A percentile compares a stretch with the other conserved stretches of the same genome.
phyloP scores from a whole-genome alignment of 2,797 vertebrate genomes.

The Thunnus albacares region DNA sequence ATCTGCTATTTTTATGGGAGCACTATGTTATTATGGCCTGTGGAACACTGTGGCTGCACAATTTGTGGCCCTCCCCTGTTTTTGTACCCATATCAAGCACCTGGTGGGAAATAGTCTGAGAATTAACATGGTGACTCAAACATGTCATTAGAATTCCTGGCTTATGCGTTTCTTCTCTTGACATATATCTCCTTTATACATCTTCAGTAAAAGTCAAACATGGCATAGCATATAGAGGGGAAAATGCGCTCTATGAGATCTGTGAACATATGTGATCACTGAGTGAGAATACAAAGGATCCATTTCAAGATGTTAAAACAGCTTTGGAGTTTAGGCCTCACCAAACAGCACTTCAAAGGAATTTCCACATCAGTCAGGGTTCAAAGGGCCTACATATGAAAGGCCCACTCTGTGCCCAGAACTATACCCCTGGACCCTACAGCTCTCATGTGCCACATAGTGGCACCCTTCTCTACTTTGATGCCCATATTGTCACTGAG shows the following conservation, averaged over 20 bases:
- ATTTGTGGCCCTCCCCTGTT: constrained; percentile 59
- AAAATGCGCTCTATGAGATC: constrained; percentile 10
- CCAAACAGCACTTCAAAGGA: constrained; percentile 65
- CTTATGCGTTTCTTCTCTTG: constrained; percentile 26
- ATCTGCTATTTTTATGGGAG: constrained; percentile 70
- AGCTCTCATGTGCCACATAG: constrained; percentile 67
- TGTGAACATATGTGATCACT: constrained; percentile 37
- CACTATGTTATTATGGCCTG: constrained; percentile 73
- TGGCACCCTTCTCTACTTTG: constrained; percentile 70
- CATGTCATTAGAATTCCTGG: constrained; percentile 70
- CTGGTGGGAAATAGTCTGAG: constrained; percentile 72
- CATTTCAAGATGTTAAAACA: constrained; percentile 64
- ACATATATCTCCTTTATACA: constrained; percentile 8
- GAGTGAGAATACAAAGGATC: constrained; percentile 58
- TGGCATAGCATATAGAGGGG: constrained; percentile 1
- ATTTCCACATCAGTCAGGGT: constrained; percentile 62
- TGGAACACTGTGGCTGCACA: constrained; percentile 54
- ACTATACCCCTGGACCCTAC: constrained; percentile 61
- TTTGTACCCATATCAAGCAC: constrained; percentile 70
- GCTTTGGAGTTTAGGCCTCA: constrained; percentile 54
- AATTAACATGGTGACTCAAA: constrained; percentile 67
- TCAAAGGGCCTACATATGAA: constrained; percentile 70
- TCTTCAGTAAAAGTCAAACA: constrained; percentile 49
- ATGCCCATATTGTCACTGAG: constrained; percentile 74
- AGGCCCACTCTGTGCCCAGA: constrained; percentile 64